These are phyloP conservation scores for Poecile atricapillus DNA, from an alignment of 2,113 vertebrate genomes.

Conservation along the genomic window DNA sequence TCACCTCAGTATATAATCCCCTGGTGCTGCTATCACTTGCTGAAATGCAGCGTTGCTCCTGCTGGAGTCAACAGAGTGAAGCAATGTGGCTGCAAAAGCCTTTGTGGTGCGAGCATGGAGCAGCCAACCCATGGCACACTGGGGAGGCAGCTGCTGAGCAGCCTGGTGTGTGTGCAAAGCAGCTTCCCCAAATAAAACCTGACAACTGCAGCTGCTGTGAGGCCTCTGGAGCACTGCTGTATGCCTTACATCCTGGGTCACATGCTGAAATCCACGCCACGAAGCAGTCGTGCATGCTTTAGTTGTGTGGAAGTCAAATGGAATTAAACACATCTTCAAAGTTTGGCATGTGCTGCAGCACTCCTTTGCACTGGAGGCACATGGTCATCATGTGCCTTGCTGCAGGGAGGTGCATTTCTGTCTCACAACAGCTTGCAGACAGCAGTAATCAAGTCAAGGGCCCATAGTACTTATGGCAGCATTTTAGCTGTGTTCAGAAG, in stretches of 20 bases:
- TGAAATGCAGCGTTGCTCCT: background rate
- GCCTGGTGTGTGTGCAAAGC: background rate
- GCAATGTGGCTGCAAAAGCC: background rate
- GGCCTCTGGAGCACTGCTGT: background rate
- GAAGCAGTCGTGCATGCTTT: background rate
- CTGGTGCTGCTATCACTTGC: background rate
- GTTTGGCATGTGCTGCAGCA: background rate
- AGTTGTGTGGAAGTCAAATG: background rate
- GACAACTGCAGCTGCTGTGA: background rate
- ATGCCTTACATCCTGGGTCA: background rate
- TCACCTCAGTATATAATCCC: background rate
- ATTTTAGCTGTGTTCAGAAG: background rate
- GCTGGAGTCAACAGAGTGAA: background rate
- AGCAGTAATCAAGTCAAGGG: background rate
- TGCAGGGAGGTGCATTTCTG: background rate
- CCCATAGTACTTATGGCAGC: background rate
- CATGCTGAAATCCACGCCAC: background rate
- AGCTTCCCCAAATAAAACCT: background rate
- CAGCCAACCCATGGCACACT: rapidly evolving
- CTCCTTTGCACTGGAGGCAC: background rate
- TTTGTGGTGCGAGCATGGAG: background rate
- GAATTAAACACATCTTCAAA: background rate
- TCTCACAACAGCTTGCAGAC: background rate
- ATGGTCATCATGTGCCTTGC: background rate
- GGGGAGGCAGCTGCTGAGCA: background rate